phyloP scores from a whole-genome alignment of 2,888 invertebrate genomes.

The Perithous albicinctus region DNA sequence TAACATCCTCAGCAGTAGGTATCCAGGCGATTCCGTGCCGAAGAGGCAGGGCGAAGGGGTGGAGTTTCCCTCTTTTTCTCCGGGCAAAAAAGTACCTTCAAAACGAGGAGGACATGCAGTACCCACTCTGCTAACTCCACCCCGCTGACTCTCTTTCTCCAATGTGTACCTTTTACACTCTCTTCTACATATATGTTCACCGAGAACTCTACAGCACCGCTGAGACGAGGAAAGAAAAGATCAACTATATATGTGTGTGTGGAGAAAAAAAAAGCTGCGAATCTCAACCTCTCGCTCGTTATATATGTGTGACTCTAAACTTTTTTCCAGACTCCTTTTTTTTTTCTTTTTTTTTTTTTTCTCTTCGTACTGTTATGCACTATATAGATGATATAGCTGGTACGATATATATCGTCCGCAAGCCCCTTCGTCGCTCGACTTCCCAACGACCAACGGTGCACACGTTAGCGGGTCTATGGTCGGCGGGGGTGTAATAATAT shows the following conservation, averaged over 20 bases:
- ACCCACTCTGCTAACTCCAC: conserved; percentile 30
- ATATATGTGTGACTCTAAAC: conserved; percentile 12
- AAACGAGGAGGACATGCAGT: conserved; percentile 48
- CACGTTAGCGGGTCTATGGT: conserved; percentile 56
- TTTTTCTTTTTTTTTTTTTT: conserved; percentile 6
- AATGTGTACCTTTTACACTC: background rate
- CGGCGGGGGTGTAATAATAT: conserved; percentile 75
- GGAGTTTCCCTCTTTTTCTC: conserved; percentile 35
- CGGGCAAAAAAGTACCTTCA: conserved; percentile 48
- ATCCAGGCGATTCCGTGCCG: conserved; percentile 15
- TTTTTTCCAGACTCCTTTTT: conserved; percentile 15
- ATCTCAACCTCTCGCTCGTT: conserved; percentile 29
- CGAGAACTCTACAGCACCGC: background rate
- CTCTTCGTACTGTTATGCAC: background rate
- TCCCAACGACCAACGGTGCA: conserved; percentile 29
- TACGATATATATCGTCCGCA: conserved; percentile 27
- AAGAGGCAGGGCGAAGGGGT: conserved; percentile 2
- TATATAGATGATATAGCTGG: background rate
- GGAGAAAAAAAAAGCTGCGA: background rate
- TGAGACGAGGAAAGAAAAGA: background rate
- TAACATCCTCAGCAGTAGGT: conserved; percentile 1
- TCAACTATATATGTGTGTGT: conserved; percentile 4
- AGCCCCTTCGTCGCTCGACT: conserved; percentile 63
- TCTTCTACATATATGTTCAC: background rate
- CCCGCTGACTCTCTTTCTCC: conserved; percentile 45